A percentile compares a stretch with the other conserved stretches of the same genome.
Evolutionary conservation across 2,888 invertebrate genomes (phyloP).

Genomic region (Altica lythri): DNA sequence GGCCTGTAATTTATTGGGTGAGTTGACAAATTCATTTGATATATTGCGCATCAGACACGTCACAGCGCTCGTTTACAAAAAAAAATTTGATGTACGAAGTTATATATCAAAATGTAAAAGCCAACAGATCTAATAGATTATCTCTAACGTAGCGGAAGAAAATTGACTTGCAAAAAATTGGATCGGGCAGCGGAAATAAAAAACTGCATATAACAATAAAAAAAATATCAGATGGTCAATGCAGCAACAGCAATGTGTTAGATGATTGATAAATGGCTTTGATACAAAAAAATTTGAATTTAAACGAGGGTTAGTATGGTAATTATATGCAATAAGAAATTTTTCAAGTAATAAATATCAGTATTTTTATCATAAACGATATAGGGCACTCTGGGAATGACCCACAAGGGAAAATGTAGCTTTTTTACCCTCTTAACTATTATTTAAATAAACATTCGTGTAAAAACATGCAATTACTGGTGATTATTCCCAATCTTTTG

Average conservation of each 20-base stretch:
- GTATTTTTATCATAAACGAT: no score
- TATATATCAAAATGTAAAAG: slow-evolving; percentile 36
- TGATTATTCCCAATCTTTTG: no score
- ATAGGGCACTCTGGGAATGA: no score
- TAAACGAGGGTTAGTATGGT: no score
- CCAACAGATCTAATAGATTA: slow-evolving; percentile 37
- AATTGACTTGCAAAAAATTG: slow-evolving; percentile 34
- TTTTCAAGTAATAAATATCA: no score
- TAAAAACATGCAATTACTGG: no score
- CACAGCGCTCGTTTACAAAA: no score
- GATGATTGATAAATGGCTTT: slow-evolving; percentile 49
- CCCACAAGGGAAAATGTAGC: no score
- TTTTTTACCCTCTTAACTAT: no score
- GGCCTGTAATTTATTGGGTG: slow-evolving; percentile 5
- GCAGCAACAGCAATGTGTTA: slow-evolving; percentile 34
- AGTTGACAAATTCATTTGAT: slow-evolving; percentile 36
- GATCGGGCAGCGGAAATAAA: slow-evolving; percentile 25
- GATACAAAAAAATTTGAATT: no score
- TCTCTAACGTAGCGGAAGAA: slow-evolving; percentile 36
- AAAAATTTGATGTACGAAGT: slow-evolving; percentile 33
- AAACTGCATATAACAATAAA: slow-evolving; percentile 32
- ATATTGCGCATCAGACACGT: slow-evolving; percentile 30
- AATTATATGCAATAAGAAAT: no score
- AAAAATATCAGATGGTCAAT: slow-evolving; percentile 45
- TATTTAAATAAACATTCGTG: no score